These are phyloP conservation scores for Dendronephthya gigantea DNA, from an alignment of 64 coral and sea anemone genomes.

Conservation along the genomic window DNA sequence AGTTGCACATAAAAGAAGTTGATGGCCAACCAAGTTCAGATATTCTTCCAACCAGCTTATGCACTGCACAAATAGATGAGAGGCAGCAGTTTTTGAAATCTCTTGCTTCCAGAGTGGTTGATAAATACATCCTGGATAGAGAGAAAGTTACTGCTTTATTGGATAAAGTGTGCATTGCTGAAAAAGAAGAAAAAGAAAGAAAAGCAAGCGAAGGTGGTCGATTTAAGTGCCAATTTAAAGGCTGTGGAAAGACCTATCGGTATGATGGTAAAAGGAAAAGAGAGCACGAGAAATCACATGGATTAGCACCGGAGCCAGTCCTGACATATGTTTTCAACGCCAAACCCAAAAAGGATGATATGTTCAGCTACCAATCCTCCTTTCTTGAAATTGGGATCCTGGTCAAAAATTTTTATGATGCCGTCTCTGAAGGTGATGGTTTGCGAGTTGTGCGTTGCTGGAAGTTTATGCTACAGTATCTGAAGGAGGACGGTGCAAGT, in stretches of 20 bases:
- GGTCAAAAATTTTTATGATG: conserved; percentile 41
- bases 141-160: conserved; percentile 15
- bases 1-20: neutral
- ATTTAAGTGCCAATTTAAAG: neutral
- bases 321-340: neutral
- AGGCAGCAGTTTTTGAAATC: neutral
- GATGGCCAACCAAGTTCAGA: conserved; percentile 3
- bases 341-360: conserved; percentile 39
- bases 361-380: conserved; percentile 52
- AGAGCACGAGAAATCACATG: conserved; percentile 11
- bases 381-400: conserved; percentile 52
- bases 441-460: conserved; percentile 31
- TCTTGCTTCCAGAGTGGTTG: neutral
- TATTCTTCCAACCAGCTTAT: neutral
- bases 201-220: neutral
- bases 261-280: conserved; percentile 15
- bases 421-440: conserved; percentile 43
- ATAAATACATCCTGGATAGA: neutral
- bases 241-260: conserved; percentile 6
- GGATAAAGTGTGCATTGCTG: neutral
- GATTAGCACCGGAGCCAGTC: neutral
- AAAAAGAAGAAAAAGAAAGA: neutral
- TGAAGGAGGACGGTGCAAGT: conserved; percentile 58
- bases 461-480: conserved; percentile 44
- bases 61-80: neutral